phyloP scores from a whole-genome alignment of 2,113 vertebrate genomes.

The Cathartes aura region DNA sequence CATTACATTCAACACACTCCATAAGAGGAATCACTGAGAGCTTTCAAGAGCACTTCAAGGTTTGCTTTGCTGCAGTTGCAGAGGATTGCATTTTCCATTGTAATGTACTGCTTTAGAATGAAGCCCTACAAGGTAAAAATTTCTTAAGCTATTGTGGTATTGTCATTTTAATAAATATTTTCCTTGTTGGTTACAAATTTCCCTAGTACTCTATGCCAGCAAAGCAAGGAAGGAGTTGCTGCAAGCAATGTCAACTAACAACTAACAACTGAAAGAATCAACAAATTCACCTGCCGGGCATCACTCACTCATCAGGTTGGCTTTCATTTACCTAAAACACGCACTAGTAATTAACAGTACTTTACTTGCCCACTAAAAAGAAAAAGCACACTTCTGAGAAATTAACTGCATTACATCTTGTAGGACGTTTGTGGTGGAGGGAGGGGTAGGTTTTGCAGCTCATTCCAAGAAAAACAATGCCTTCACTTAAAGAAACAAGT shows the following conservation, averaged over 20 bases:
- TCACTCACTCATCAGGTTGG: neutral
- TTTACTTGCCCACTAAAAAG: neutral
- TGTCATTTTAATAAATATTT: neutral
- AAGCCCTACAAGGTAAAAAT: neutral
- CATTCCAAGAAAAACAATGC: neutral
- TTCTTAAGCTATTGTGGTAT: neutral
- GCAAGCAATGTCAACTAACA: neutral
- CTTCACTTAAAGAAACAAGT: neutral
- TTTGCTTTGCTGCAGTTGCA: constrained; percentile 40
- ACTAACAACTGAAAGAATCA: neutral
- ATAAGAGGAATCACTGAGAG: neutral
- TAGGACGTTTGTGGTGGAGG: neutral
- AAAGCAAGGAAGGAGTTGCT: neutral
- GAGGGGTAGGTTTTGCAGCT: neutral
- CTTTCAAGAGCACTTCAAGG: constrained; percentile 57
- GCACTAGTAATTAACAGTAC: neutral
- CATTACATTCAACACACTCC: neutral
- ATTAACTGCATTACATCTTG: neutral
- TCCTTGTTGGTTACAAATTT: neutral
- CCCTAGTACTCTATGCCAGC: neutral
- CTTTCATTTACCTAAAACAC: neutral
- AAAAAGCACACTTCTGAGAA: neutral
- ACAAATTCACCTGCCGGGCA: neutral
- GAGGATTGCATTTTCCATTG: neutral
- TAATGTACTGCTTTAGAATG: neutral